Base-by-base conservation (phyloP, 2,113 vertebrate species). In the Aix galericulata region DNA sequence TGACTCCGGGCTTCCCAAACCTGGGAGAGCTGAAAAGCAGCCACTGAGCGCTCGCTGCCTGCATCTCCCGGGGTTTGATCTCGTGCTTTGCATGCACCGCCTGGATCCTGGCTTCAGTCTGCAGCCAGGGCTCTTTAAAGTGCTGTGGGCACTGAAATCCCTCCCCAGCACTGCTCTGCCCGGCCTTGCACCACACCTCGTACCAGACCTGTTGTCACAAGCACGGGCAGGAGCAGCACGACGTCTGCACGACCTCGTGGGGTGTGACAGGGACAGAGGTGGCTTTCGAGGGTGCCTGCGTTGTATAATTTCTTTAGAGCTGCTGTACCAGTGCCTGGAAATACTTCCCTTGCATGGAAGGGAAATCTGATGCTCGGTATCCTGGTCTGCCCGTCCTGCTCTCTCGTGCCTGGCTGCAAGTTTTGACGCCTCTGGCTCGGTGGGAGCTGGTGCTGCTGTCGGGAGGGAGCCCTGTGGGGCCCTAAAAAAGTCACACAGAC, bases 1-100 rank as follows among this genome's bases (percentile, higher is more conserved):
- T 68, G 66, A 73, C 91, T 85, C 78, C 66, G 71, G 83, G 50
- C 64, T 93, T 89, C 92, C 86, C 87, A 87, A 78, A 82, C 34
- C 29, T 80, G 63, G 27, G 71, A 66, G 84, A 93, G 55, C 31
- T 73, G 78, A 53, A 91, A 80, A 91, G 44, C 75, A 52, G 52
- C 82, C 67, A 16, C 46, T 0, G 2, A 2, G 71, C 91, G 50
- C 62, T 80, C 36, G 55, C n/a, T 59, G 62, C 73, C 4, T 76
- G 80, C 75, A 82, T 91, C 85, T 88, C 79, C 85, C 88, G 92
- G 20, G 42, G 82, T 96, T 96, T 96, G 95, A 96, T 96, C 88
- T 93, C 81, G 69, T 69, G 72, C 88, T 96, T 94, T 95, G 90
- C 94, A 95, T 94, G 82, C 0, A 0, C 89, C 63, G 56, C 85